Evolutionary conservation across 2,113 vertebrate species (phyloP), one percentile per base, ranked within the genome.

Genomic region (Notothenia rossii): DNA sequence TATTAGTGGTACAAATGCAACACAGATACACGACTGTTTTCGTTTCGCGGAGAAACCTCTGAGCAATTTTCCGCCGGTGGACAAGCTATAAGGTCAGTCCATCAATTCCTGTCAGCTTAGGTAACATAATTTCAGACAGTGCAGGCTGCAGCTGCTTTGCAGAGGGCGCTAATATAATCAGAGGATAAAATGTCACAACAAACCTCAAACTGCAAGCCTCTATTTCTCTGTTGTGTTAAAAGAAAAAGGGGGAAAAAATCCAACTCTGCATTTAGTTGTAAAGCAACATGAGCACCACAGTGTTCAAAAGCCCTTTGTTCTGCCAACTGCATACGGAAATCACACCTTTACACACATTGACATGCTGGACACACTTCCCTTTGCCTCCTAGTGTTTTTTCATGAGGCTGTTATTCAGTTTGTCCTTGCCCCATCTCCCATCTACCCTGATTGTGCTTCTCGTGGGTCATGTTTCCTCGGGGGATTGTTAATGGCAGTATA

Each of bases 101-200:
- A 93, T 93, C 90, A 88, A 89, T 92, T 90, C 85, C 75, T 87
- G 90, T 93, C 90, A 85, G 81, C 29, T 78, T 86, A 77, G 74
- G 85, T 90, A 91, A 86, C 87, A 58, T 89, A 85, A 81, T 86
- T 84, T 85, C 68, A 63, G 87, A 77, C n/a, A 40, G 36, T 36
- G 36, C 22, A 14, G 77, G 77, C 73, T 14, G 59, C 1, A 56
- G 69, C 83, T 76, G 86, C 77, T 86, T 88, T 66, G 83, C 69
- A 82, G 72, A 87, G 83, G 62, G 74, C 11, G 69, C 49, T 93
- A 89, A 91, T 84, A 81, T 79, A 86, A 87, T 91, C 81, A 90
- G 71, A 76, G 82, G 82, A 88, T 82, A 65, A 93, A 91, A 91
- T 90, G 88, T 90, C 92, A 88, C 83, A 85, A 82, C 83, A 88